Base-by-base conservation (phyloP, 2,797 vertebrate species). In the Chrosomus eos region DNA sequence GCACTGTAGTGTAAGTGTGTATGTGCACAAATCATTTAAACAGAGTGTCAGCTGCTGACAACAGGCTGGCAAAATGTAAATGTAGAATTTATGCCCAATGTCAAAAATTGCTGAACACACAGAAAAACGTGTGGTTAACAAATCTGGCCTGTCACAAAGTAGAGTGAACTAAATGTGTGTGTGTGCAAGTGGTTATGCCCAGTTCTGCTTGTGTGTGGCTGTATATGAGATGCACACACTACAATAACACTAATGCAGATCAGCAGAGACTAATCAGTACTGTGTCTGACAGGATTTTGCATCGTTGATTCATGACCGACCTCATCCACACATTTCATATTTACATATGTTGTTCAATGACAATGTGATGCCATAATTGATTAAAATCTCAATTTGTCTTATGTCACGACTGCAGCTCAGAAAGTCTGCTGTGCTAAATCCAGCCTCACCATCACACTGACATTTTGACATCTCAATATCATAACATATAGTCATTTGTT, bases 1-100 rank as follows among this genome's bases (percentile, higher is more conserved):
- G 84, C 74, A 82, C 33, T 86, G 72, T 83, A 75, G 55, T 64
- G 77, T 38, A 82, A 75, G 40, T 68, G 40, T 43, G 21, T 72
- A 66, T 43, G 18, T 21, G 40, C 38, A 87, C 67, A 79, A 82
- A 89, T 76, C 53, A 86, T 84, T 74, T 84, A 72, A 80, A 36
- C 28, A 70, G 53, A 43, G n/a, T 72, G 62, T 62, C 75, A 82
- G 51, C 21, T 58, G 33, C 31, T 55, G 70, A 74, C 72, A 66
- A 51, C 53, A 48, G 45, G 40, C 28, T 16, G 80, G 28, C 53
- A 58, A 78, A 70, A 40, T 68, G 23, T 43, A 21, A 45, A 51
- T 43, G 16, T 19, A 45, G 5, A 84, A 64, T 55, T 67, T 71
- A 70, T 48, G 38, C 5, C 36, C 11, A 73, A 26, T 75, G 23